phyloP scores from a whole-genome alignment of 2,113 vertebrate genomes.

The Lagopus leucura region DNA sequence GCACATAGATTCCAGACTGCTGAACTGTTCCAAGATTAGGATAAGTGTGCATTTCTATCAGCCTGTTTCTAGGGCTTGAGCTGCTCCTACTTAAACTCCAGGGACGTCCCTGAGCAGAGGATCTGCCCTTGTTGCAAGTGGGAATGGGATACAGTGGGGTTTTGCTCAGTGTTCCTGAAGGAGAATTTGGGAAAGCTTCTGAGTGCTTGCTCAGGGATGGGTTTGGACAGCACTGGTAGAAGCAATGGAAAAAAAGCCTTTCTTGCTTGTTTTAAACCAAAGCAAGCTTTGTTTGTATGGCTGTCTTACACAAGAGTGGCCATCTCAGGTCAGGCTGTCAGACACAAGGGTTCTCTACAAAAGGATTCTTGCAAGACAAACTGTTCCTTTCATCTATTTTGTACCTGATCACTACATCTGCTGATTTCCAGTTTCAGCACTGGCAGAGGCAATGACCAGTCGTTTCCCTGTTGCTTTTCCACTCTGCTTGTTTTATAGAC shows the following conservation, averaged over 20 bases:
- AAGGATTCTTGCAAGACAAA: neutral
- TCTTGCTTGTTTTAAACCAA: neutral
- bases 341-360: neutral
- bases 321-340: neutral
- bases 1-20: neutral
- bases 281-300: neutral
- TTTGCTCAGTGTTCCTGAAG: neutral
- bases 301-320: neutral
- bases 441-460: neutral
- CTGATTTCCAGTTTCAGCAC: neutral
- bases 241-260: neutral
- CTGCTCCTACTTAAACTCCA: neutral
- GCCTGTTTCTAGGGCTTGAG: neutral
- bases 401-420: neutral
- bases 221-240: neutral
- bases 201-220: neutral
- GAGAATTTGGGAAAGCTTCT: neutral
- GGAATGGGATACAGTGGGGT: accelerated
- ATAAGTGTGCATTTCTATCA: accelerated
- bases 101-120: neutral
- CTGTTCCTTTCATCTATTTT: neutral
- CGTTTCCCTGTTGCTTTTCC: neutral
- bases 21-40: neutral
- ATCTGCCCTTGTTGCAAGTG: neutral
- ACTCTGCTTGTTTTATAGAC: neutral